phyloP scores from a whole-genome alignment of 2,113 vertebrate genomes.

The Phycodurus eques region DNA sequence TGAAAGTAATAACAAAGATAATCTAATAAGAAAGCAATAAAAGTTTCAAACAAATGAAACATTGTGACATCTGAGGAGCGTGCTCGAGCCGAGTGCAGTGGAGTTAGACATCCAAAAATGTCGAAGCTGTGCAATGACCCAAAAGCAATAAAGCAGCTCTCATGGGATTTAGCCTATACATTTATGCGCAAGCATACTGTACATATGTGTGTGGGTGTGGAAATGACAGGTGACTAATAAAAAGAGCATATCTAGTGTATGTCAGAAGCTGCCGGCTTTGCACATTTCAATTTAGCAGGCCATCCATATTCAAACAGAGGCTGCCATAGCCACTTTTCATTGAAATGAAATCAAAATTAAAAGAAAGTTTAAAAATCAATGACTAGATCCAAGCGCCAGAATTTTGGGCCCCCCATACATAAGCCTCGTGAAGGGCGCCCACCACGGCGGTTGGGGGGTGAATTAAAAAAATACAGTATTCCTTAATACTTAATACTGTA shows the following conservation, averaged over 20 bases:
- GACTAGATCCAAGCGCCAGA: no score
- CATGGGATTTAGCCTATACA: conserved; percentile 32
- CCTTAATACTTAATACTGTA: no score
- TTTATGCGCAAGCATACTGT: conserved; percentile 29
- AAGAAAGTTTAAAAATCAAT: neutral
- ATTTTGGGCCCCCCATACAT: no score
- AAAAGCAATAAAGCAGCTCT: conserved; percentile 42
- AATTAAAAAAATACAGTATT: no score
- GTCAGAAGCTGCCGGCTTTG: conserved; percentile 15
- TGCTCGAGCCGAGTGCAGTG: conserved; percentile 22
- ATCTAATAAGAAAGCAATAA: conserved; percentile 3
- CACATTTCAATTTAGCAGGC: conserved; percentile 28
- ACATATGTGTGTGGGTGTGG: conserved; percentile 5
- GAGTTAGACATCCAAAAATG: conserved; percentile 43
- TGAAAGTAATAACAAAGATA: neutral
- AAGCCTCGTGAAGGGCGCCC: no score
- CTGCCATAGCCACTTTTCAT: neutral
- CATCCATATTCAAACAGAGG: conserved; percentile 3
- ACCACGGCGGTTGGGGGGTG: no score
- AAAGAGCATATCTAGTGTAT: conserved; percentile 21
- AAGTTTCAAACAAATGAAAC: conserved; percentile 16
- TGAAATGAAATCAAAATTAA: neutral
- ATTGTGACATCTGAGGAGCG: conserved; percentile 30
- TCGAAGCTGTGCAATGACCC: conserved; percentile 47
- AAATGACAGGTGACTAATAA: conserved; percentile 22